Evolutionary conservation across 1,140 invertebrate genomes (phyloP), one percentile per base, ranked within the genome.

Genomic region (Halictus rubicundus): DNA sequence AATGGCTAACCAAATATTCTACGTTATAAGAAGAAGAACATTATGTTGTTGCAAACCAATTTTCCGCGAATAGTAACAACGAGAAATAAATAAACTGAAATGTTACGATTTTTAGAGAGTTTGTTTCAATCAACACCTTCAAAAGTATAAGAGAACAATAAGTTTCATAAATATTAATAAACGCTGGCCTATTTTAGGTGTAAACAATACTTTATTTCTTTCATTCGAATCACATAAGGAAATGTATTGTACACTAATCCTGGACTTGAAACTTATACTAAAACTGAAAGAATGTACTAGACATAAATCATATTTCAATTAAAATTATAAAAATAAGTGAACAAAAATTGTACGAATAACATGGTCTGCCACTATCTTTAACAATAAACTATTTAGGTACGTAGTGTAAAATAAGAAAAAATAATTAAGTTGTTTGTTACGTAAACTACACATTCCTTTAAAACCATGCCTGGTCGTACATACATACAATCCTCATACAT

Each of bases 1-100:
- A 65, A 64, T 46, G 23, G 39, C 57, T 78, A 81, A 78, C 74
- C 80, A 81, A 77, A 78, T 81, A 78, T 65, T 32, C 25, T 81
- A 81, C 68, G 37, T 78, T 59, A 32, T 81, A 81, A 81, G 14
- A 37, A 71, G 57, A 63, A 78, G 54, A 63, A 27, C 54, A 39
- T 68, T 68, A 68, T 68, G 52, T 80, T 49, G 12, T 54, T 4
- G 23, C 12, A 72, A n/a, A 65, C 59, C 57, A 52, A n/a, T 60
- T 46, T 59, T 78, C 32, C 60, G 32, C 72, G 16, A 57, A 79
- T 49, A 10, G 60, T 63, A 71, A 63, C 23, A 19, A 25, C 16
- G 25, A 63, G 39, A 63, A 42, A 63, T 52, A n/a, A 64, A 37
- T 57, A 71, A 60, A 78, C 63, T 54, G 37, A 68, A 49, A 27